A percentile compares a stretch with the other conserved stretches of the same genome.
Evolutionary conservation across 2,888 invertebrate species (phyloP).

Genomic region (Cerastis leucographa): DNA sequence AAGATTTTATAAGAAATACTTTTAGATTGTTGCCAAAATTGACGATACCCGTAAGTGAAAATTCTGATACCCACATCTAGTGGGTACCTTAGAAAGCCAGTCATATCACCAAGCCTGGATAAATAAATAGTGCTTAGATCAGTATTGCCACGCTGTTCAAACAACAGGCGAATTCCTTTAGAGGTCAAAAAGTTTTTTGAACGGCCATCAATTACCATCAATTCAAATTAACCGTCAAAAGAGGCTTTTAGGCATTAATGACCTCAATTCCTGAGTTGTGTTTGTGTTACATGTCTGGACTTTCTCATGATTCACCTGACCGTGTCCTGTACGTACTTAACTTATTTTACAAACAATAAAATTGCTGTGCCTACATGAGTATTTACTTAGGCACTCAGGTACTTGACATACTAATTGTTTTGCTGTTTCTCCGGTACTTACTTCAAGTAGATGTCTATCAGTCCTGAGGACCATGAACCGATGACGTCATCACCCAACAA

Average conservation of each 20-base stretch:
- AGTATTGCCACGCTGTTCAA: background rate
- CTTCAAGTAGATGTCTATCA: conserved; percentile 28
- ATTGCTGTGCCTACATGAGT: background rate
- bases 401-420: background rate
- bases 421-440: background rate
- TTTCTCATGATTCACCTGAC: background rate
- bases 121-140: background rate
- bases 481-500: conserved; percentile 40
- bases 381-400: background rate
- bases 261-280: background rate
- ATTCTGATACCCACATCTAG: background rate
- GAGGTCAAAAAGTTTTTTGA: background rate
- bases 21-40: background rate
- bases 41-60: background rate
- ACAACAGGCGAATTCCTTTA: background rate
- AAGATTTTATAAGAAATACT: background rate
- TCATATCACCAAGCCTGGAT: background rate
- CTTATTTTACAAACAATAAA: background rate
- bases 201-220: background rate
- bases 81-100: background rate
- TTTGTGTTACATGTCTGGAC: background rate
- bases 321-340: background rate
- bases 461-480: conserved; percentile 40
- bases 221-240: background rate
- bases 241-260: background rate